These are phyloP conservation scores for Hybos culiciformis DNA, from an alignment of 2,888 invertebrate species.

Conservation along the genomic window DNA sequence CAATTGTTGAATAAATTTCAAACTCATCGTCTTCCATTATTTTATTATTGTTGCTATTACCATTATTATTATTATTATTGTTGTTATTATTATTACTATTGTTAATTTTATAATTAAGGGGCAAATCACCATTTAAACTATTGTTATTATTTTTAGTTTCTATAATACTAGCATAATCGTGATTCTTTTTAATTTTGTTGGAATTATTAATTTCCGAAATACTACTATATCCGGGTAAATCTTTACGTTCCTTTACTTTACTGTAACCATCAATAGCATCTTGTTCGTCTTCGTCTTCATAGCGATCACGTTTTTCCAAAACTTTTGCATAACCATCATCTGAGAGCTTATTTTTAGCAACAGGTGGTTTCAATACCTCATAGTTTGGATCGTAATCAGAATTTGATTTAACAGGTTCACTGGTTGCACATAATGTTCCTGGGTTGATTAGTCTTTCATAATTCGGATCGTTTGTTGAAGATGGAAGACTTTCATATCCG, in stretches of 20 bases:
- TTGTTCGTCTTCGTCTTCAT: slow-evolving; percentile 20
- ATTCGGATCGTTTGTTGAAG: slow-evolving; percentile 51
- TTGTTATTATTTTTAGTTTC: too few relatives aligned
- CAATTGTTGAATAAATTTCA: background rate
- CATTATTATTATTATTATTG: background rate
- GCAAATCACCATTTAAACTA: too few relatives aligned
- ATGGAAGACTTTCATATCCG: slow-evolving; percentile 31
- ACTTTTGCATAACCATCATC: slow-evolving; percentile 36
- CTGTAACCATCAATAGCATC: slow-evolving; percentile 25
- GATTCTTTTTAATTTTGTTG: slow-evolving; percentile 22
- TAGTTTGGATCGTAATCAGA: slow-evolving; percentile 66
- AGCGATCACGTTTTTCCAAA: slow-evolving; percentile 25
- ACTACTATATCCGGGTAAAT: slow-evolving; percentile 15
- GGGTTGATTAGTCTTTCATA: slow-evolving; percentile 49
- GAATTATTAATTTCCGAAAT: slow-evolving; percentile 8
- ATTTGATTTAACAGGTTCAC: slow-evolving; percentile 30
- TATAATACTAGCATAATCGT: slow-evolving; percentile 33
- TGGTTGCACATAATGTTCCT: slow-evolving; percentile 19
- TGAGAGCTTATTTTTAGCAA: slow-evolving; percentile 12
- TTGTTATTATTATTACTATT: background rate
- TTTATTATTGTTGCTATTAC: background rate
- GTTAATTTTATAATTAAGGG: background rate
- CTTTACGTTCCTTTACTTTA: slow-evolving; percentile 24
- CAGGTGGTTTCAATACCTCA: slow-evolving; percentile 48
- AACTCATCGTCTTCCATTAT: background rate